Evolutionary conservation across 1,140 invertebrate genomes (phyloP), one percentile per base, ranked within the genome.

Genomic region (Archivesica marissinica): DNA sequence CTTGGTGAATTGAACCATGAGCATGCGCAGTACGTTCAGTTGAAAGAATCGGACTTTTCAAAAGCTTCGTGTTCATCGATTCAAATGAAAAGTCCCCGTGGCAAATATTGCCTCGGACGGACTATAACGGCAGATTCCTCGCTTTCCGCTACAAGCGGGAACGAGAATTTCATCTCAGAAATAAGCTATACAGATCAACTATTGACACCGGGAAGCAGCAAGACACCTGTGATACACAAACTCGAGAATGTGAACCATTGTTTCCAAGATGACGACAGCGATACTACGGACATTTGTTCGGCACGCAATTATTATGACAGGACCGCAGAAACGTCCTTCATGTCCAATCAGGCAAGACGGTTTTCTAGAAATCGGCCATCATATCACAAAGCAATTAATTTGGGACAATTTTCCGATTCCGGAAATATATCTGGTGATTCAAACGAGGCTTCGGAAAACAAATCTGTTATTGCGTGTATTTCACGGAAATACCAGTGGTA

Each of bases 401-500:
- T 33, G 41, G 50, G 66, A 33, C 76, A 78, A 17, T 33, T 23
- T 50, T 25, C 28, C 15, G 6, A 30, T n/a, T 33, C 41, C 20
- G 25, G 17, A 50, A 61, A 39, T 33, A 38, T 61, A 25, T 30
- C 47, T 3, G 56, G 28, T 50, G 17, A 59, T 13, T 9, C 25
- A 2, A 61, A 33, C n/a, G 61, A 33, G 28, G 61, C 41, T 30
- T 33, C 52, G 30, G 25, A 61, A 0, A 52, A 86, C 13, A 47
- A 61, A 44, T 75, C 61, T 41, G 20, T 68, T 23, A 50, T 74
- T 15, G n/a, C 33, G 41, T 64, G 3, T 23, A 50, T 66, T 47
- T 68, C 74, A 20, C 77, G 56, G 47, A 90, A 90, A 66, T 66
- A 88, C 20, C 88, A 91, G 59, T 92, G 91, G 91, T 92, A 88